Percentiles rank a stretch among this genome's conserved stretches.
phyloP scores from a whole-genome alignment of 2,113 vertebrate species.

The Siniperca chuatsi region DNA sequence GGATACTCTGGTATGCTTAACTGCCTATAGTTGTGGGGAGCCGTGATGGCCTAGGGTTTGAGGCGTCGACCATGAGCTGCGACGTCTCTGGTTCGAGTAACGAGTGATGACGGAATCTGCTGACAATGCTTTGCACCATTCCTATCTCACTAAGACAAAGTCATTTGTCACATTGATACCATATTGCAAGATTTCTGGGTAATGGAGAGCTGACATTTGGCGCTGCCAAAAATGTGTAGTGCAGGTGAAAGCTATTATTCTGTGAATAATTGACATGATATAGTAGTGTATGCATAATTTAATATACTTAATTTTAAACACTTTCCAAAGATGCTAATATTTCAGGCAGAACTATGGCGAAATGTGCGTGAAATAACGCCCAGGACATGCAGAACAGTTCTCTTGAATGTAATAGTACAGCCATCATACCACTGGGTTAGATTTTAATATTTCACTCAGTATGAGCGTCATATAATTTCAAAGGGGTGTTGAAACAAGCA shows the following conservation, averaged over 20 bases:
- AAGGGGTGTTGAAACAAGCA: constrained; percentile 14
- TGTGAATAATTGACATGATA: background rate
- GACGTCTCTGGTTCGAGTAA: background rate
- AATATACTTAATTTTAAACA: background rate
- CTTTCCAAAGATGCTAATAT: background rate
- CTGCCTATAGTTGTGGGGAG: background rate
- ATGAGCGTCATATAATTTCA: constrained; percentile 27
- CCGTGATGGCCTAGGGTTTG: background rate
- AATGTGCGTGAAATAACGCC: background rate
- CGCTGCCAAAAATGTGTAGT: background rate
- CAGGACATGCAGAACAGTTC: background rate
- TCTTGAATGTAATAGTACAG: background rate
- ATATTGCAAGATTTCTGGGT: constrained; percentile 1
- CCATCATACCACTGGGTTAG: background rate
- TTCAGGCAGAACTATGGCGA: background rate
- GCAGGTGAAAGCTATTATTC: background rate
- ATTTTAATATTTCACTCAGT: background rate
- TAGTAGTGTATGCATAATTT: background rate
- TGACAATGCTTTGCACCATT: background rate
- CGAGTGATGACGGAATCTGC: background rate
- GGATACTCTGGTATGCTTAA: background rate
- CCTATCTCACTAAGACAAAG: background rate
- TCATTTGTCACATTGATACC: background rate
- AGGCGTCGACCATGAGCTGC: background rate
- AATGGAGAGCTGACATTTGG: background rate